These are phyloP conservation scores for Ardeotis arabs DNA, from an alignment of 2,113 vertebrate species.

Conservation along the genomic window DNA sequence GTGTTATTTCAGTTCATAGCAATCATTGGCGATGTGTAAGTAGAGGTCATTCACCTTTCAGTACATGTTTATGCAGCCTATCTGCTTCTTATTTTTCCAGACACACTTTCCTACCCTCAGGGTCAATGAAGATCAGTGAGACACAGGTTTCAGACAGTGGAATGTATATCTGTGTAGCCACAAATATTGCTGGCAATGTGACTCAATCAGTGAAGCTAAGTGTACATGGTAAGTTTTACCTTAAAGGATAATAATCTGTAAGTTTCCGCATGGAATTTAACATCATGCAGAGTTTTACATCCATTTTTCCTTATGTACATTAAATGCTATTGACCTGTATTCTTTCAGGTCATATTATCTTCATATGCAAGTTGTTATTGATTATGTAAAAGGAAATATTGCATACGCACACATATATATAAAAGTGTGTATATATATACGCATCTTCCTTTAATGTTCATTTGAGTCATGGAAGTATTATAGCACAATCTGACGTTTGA, in stretches of 20 bases:
- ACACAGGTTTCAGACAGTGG: constrained; percentile 87
- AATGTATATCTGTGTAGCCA: constrained; percentile 90
- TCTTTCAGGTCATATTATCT: neutral
- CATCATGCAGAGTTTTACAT: neutral
- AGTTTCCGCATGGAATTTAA: neutral
- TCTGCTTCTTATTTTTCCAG: constrained; percentile 75
- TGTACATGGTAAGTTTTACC: constrained; percentile 83
- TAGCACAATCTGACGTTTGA: neutral
- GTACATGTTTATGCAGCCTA: neutral
- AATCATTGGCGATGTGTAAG: neutral
- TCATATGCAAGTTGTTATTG: neutral
- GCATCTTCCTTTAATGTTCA: neutral
- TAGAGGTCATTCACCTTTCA: neutral
- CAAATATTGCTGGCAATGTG: constrained; percentile 95
- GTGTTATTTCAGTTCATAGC: neutral
- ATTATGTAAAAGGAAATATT: neutral
- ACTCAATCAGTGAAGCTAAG: constrained; percentile 84
- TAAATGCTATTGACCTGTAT: neutral
- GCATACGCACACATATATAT: neutral
- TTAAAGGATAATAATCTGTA: neutral
- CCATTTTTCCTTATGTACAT: neutral
- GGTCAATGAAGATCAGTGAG: constrained; percentile 91
- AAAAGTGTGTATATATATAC: neutral
- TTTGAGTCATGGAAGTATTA: neutral
- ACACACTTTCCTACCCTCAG: constrained; percentile 88